Conservation (phyloP, 2,888 invertebrate genomes). For the Mythimna albipuncta region DNA sequence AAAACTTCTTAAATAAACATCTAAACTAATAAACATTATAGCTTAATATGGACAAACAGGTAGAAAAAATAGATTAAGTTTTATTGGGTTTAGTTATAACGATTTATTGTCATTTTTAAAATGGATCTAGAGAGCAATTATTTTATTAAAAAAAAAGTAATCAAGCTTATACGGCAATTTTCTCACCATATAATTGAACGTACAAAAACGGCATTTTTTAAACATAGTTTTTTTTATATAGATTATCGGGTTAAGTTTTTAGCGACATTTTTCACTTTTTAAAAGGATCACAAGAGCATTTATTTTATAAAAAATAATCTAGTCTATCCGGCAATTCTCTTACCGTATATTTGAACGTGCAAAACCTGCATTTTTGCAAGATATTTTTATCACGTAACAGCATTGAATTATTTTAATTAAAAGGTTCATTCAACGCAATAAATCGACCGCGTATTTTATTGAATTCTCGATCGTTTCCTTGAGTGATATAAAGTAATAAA, state of each 20-base stretch:
- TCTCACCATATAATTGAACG: not conserved
- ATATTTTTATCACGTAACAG: not conserved
- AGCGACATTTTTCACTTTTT: not conserved
- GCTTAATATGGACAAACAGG: too few species aligned
- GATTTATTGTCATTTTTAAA: too few species aligned
- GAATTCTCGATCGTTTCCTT: not conserved
- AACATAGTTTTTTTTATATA: not conserved
- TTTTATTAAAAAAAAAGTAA: too few species aligned
- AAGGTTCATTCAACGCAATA: conserved; percentile 18
- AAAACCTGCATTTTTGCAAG: not conserved
- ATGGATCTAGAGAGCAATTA: too few species aligned
- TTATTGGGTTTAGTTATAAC: too few species aligned
- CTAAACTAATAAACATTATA: too few species aligned
- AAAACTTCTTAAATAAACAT: too few species aligned
- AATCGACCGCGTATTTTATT: not conserved
- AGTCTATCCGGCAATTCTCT: not conserved
- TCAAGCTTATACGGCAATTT: not conserved
- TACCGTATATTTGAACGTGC: not conserved
- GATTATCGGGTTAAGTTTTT: not conserved
- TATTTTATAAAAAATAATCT: not conserved
- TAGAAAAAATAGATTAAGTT: too few species aligned
- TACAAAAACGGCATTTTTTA: not conserved
- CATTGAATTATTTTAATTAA: not conserved
- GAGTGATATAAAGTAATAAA: not conserved
- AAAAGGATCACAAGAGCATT: not conserved